Conservation (phyloP, 1,140 invertebrate genomes). For the Argopecten irradians region DNA sequence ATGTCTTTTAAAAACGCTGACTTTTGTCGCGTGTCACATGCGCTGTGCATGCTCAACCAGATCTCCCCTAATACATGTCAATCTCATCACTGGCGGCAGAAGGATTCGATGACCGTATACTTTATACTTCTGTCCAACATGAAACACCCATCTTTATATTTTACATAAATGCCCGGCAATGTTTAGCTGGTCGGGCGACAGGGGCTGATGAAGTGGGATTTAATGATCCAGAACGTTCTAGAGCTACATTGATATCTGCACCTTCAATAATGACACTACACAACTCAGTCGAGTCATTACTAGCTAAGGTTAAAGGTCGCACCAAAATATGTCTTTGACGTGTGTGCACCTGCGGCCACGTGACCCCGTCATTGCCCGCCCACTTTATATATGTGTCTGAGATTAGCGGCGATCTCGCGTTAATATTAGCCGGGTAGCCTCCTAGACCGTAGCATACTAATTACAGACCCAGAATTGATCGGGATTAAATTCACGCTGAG, state of each 20-base stretch:
- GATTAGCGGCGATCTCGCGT: not conserved
- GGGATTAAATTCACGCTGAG: slow-evolving; percentile 15
- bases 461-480: slow-evolving; percentile 21
- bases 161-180: not conserved
- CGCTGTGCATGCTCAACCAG: not conserved
- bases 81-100: not conserved
- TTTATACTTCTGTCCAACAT: not conserved
- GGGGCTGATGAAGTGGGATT: slow-evolving; percentile 5
- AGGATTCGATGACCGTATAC: slow-evolving; percentile 14
- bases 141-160: not conserved
- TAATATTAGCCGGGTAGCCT: slow-evolving; percentile 14
- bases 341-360: slow-evolving; percentile 19
- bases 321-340: slow-evolving; percentile 21
- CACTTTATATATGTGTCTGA: not conserved
- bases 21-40: not conserved
- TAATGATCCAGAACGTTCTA: not conserved
- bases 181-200: not conserved
- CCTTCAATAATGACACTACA: slow-evolving; percentile 8
- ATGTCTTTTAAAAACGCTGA: not conserved
- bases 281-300: not conserved
- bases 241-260: slow-evolving; percentile 1
- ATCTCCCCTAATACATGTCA: not conserved
- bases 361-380: not conserved
- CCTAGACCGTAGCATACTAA: not conserved
- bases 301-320: slow-evolving; percentile 7